Base-by-base conservation (phyloP, 2,797 vertebrate species). In the Cottoperca gobio region DNA sequence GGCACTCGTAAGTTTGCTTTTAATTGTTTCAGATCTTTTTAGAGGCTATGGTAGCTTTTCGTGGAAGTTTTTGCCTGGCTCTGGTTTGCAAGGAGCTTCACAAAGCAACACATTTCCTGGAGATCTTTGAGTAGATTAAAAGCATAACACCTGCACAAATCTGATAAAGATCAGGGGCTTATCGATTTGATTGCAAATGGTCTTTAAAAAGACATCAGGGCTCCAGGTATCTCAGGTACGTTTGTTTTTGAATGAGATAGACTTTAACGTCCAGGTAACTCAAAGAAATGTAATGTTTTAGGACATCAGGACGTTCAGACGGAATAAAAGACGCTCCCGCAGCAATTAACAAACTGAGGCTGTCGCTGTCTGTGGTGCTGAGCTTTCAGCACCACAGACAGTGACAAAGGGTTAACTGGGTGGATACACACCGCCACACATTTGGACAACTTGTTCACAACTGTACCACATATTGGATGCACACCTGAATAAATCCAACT, bases 1-100 rank as follows among this genome's bases (percentile, higher is more conserved):
- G 98, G 98, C 92, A 99, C 98, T 91, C 98, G 98, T 99, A 96
- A 99, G 98, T 99, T 89, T 86, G 93, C 93, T 79, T 88, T 42
- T 39, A 43, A 79, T 53, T 59, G n/a, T 59, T 69, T 37, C 5
- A 48, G 24, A 1, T 75, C 0, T 13, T 31, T 55, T 55, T 26
- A 13, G 9, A 14, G 17, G 10, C 16, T 59, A 2, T 68, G 7
- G 31, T 31, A 21, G 45, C 26, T 58, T 42, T 19, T 46, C 14
- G 11, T 28, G 53, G 11, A 1, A 21, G 21, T 76, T 50, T 26
- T 23, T 1, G 5, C 8, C 2, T 5, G 3, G 2, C 8, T 28
- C 8, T 17, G 23, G 33, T 21, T 43, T 64, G 12, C 8, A 23
- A 42, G 24, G 21, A 24, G 11, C 19, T 37, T 53, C 42, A 14